These are phyloP conservation scores for Drosophila ficusphila DNA, from an alignment of 1,140 invertebrate genomes.

Conservation along the genomic window DNA sequence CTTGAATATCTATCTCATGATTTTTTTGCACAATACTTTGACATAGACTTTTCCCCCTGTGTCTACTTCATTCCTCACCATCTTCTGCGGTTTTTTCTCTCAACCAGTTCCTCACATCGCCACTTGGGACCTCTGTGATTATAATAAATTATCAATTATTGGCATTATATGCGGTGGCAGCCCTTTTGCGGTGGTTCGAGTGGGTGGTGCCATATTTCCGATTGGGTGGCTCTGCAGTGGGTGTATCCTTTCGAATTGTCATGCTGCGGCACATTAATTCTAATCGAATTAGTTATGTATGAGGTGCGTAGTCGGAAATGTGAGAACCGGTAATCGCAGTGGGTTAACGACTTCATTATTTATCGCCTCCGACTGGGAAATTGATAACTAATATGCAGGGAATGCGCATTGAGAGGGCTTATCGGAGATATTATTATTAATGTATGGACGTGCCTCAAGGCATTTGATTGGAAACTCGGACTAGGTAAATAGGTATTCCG, in stretches of 20 bases:
- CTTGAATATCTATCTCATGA: no score
- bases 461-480: not conserved
- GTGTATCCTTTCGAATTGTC: constrained; percentile 31
- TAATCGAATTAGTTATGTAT: constrained; percentile 62
- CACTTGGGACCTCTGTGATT: constrained; percentile 56
- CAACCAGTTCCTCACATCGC: constrained; percentile 29
- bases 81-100: constrained; percentile 22
- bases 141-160: constrained; percentile 83
- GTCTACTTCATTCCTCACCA: constrained; percentile 6
- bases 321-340: constrained; percentile 35
- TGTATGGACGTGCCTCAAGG: not conserved
- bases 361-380: constrained; percentile 25
- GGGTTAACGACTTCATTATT: constrained; percentile 42
- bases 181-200: constrained; percentile 11
- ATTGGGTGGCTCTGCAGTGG: constrained; percentile 24
- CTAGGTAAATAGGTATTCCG: not conserved
- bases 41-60: no score
- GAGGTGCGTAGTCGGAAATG: constrained; percentile 40
- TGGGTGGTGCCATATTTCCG: constrained; percentile 31
- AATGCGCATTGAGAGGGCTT: constrained; percentile 12
- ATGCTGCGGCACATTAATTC: constrained; percentile 49
- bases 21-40: no score
- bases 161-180: constrained; percentile 62
- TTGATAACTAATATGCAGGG: constrained; percentile 20
- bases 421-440: constrained; percentile 36